Percentiles rank a stretch among this genome's conserved stretches.
Conservation (phyloP, 2,113 vertebrate genomes). For the Vulpes ferrilata region DNA sequence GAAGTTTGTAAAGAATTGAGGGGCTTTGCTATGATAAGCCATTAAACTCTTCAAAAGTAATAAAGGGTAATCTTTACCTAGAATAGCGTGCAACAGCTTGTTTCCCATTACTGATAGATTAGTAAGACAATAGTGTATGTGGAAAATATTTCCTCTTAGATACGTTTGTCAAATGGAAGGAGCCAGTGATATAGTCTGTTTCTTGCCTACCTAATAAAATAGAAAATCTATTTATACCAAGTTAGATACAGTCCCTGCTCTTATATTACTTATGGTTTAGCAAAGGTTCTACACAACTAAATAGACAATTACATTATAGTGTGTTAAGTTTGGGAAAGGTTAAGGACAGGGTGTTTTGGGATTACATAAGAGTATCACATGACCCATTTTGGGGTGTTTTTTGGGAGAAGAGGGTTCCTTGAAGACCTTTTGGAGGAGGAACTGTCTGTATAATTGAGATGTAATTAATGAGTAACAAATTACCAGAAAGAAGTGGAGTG, state of each 20-base stretch:
- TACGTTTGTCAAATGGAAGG: neutral
- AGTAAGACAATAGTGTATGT: neutral
- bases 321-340: neutral
- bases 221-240: conserved; percentile 8
- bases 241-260: neutral
- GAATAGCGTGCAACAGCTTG: neutral
- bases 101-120: neutral
- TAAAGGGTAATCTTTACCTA: neutral
- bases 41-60: neutral
- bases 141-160: conserved; percentile 44
- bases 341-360: neutral
- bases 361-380: neutral
- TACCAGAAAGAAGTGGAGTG: neutral
- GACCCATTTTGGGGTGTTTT: neutral
- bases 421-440: neutral
- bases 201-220: conserved; percentile 43
- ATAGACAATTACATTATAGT: neutral
- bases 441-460: neutral
- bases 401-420: neutral
- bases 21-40: neutral
- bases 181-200: neutral
- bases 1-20: neutral
- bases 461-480: neutral
- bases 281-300: neutral
- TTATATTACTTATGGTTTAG: conserved; percentile 3